These are phyloP conservation scores for Halocaridina rubra DNA, from an alignment of 2,888 invertebrate genomes.

Conservation along the genomic window DNA sequence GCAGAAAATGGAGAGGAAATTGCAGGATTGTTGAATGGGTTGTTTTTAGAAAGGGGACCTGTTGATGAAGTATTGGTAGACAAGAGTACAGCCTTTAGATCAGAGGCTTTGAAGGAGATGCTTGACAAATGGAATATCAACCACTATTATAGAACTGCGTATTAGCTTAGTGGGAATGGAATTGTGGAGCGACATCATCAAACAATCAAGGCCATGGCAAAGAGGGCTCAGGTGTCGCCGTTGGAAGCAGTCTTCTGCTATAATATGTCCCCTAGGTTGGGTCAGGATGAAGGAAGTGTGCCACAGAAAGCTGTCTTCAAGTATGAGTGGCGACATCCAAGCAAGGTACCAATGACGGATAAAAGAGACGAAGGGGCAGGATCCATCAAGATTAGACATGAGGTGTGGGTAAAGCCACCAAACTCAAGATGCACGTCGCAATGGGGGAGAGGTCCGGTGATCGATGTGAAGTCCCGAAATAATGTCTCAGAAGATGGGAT, in stretches of 20 bases:
- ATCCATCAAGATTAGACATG: background rate
- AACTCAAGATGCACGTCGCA: background rate
- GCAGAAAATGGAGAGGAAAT: too few species aligned
- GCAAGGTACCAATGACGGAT: background rate
- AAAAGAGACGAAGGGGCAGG: background rate
- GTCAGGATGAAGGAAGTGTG: background rate
- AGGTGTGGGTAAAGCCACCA: background rate
- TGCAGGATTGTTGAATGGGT: too few species aligned
- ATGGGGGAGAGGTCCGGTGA: background rate
- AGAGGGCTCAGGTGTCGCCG: too few species aligned
- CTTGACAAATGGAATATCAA: too few species aligned
- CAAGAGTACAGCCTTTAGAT: too few species aligned
- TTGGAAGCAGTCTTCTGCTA: constrained; percentile 5
- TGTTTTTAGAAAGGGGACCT: too few species aligned
- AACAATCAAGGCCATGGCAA: background rate
- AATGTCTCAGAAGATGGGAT: background rate
- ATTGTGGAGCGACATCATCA: constrained; percentile 7
- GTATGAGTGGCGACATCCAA: background rate
- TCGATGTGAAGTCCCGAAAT: background rate
- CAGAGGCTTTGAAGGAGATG: too few species aligned
- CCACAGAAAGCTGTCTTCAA: background rate
- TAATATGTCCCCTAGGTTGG: background rate
- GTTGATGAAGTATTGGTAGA: too few species aligned
- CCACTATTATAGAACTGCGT: background rate
- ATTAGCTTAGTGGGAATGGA: background rate